A percentile compares a stretch with the other conserved stretches of the same genome.
Evolutionary conservation across 2,113 vertebrate species (phyloP).

Genomic region (Narcine bancroftii): DNA sequence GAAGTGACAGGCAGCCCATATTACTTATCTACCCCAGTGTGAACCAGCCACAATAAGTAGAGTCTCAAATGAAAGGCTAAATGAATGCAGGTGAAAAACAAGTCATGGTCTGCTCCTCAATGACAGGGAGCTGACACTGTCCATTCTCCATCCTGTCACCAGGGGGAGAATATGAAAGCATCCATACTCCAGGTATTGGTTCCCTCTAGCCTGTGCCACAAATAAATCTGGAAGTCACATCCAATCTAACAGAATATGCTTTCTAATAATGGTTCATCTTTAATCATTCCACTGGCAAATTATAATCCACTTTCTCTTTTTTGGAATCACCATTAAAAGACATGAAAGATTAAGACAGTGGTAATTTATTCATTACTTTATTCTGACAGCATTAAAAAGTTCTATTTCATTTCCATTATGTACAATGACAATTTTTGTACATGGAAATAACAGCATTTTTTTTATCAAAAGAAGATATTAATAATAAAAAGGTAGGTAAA

Average conservation of each 20-base stretch:
- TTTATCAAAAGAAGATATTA: conserved; percentile 33
- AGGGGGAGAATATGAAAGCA: neutral
- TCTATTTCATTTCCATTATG: conserved; percentile 34
- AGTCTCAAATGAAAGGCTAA: conserved; percentile 36
- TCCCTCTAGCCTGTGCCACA: neutral
- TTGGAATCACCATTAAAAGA: conserved; percentile 27
- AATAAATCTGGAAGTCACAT: conserved; percentile 31
- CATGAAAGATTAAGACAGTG: conserved; percentile 37
- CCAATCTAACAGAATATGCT: conserved; percentile 30
- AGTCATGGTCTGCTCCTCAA: neutral
- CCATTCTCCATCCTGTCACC: conserved; percentile 34
- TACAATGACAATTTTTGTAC: conserved; percentile 34
- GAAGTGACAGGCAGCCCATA: conserved; percentile 31
- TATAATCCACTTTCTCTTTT: conserved; percentile 37
- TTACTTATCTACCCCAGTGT: conserved; percentile 29
- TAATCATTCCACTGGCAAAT: conserved; percentile 32
- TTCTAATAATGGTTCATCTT: conserved; percentile 30
- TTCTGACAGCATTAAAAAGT: conserved; percentile 32
- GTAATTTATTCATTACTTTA: conserved; percentile 37
- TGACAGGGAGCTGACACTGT: conserved; percentile 28
- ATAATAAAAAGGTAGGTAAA: conserved; percentile 37
- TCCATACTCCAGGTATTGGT: conserved; percentile 8
- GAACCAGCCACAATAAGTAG: conserved; percentile 35
- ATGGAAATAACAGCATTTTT: conserved; percentile 35
- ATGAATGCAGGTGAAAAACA: conserved; percentile 33